Evolutionary conservation across 2,797 vertebrate species (phyloP), one percentile per base, ranked within the genome.

Genomic region (Aulostomus chinensis): DNA sequence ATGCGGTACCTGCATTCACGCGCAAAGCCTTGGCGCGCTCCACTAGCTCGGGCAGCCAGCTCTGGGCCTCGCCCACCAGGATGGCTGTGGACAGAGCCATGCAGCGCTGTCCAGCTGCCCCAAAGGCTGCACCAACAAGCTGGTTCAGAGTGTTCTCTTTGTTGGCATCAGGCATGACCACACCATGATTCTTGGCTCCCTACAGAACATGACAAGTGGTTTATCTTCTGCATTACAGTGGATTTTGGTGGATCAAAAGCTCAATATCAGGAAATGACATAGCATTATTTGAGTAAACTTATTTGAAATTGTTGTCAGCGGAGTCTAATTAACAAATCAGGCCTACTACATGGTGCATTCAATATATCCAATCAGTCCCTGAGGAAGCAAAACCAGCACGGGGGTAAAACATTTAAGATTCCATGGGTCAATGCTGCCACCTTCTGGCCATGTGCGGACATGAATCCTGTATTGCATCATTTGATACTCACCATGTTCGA

Each of bases 101-200:
- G 74, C 97, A 98, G 49, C 96, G 94, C 58, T 99, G 96, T 35
- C 97, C 97, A 5, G 95, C 97, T 38, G 97, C 95, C 70, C 97
- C 96, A 30, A 99, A 99, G 14, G 95, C 97, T 32, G 97, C 96
- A 10, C 96, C 97, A 60, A 97, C 94, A 48, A 98, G 88, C 86
- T 98, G 97, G 87, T 98, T 99, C 73, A 99, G 84, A 3, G 97
- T 97, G 85, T 96, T 99, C 88, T 98, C 95, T 75, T 97, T 98
- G 83, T 96, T 99, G 81, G 96, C 96, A 85, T 99, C 97, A 2
- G 95, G 95, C 97, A 98, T 98, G 76, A 98, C 93, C 62, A 98
- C 96, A 46, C 96, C 96, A 35, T 98, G 97, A 86, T 99, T 98
- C 90, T 99, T 98, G 36, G 95, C 96, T 76, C 97, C 97, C 97